A percentile compares a stretch with the other conserved stretches of the same genome.
These are phyloP conservation scores for Acrobasis suavella DNA, from an alignment of 2,888 invertebrate genomes.

Conservation along the genomic window DNA sequence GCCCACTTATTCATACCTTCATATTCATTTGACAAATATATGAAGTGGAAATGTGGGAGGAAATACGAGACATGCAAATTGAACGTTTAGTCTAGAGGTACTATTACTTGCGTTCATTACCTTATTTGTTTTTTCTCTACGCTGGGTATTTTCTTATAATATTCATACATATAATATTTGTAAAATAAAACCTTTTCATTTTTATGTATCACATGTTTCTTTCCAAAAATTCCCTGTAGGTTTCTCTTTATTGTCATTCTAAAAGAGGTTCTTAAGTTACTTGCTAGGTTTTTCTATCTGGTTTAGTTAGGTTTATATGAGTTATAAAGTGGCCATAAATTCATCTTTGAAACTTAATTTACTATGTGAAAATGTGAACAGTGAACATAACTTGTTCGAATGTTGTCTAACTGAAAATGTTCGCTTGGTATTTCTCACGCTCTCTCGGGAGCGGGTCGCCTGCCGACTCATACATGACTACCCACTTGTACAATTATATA, in stretches of 20 bases:
- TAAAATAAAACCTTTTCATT: too few relatives aligned
- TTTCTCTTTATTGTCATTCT: too few relatives aligned
- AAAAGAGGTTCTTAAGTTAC: too few relatives aligned
- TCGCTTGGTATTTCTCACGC: conserved; percentile 49
- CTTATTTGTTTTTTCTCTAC: too few relatives aligned
- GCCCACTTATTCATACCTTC: conserved; percentile 45
- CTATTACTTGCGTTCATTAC: too few relatives aligned
- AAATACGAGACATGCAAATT: conserved; percentile 6
- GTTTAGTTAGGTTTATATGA: too few relatives aligned
- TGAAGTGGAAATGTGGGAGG: conserved; percentile 23
- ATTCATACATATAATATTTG: too few relatives aligned
- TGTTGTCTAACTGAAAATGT: conserved; percentile 40
- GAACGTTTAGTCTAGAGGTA: not conserved
- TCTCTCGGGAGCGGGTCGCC: conserved; percentile 37
- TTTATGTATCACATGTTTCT: too few relatives aligned
- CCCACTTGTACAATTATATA: conserved; percentile 36
- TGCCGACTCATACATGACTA: conserved; percentile 19
- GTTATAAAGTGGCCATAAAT: too few relatives aligned
- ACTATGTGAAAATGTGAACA: not conserved
- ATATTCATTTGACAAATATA: conserved; percentile 30
- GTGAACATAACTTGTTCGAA: not conserved
- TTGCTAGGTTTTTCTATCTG: too few relatives aligned
- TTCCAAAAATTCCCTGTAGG: too few relatives aligned
- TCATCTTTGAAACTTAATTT: not conserved
- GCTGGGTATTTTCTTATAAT: too few relatives aligned